Base-by-base conservation (phyloP, 2,888 invertebrate species). In the Acleris sparsana region DNA sequence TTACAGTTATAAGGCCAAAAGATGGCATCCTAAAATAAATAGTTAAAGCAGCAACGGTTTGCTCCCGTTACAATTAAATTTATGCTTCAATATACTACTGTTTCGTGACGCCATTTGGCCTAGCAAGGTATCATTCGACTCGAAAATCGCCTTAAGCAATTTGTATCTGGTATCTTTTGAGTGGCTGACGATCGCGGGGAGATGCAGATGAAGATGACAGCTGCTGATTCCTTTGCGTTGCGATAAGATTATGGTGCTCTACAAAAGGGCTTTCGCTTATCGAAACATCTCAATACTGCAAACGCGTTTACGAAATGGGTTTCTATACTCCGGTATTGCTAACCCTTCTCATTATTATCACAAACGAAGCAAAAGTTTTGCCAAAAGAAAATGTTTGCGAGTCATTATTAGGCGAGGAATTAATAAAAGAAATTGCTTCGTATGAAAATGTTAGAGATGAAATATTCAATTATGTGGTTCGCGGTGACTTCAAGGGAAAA, bases 401-500 rank as follows among this genome's bases (percentile, higher is more conserved):
- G 68, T 66, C 73, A 18, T 76, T 87, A 69, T 79, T 95, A 53
- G 82, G 94, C 1, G 70, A 84, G 13, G 79, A 86, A 17, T 79
- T 95, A 62, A 80, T 91, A 44, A 76, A 90, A 29, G 95, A 96
- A 84, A 95, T 96, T 72, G 85, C 89, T 48, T 86, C 93, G 22
- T 95, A 95, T 75, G 82, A 89, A 75, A 77, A 83, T 53, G 79
- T 91, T 13, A 93, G 92, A 22, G 81, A 93, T 63, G 76, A 80
- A 70, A 95, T 95, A 73, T 78, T 94, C 44, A 76, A 88, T 68
- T 90, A 92, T 70, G 90, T 94, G 29, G 73, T 87, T 9, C 80
- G 88, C 67, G 94, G 94, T 5, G 85, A 89, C 5, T 94, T 93
- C 71, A 93, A 93, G 78, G 92, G 93, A 11, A 88, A 87, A 79